Base-by-base conservation (phyloP, 1,140 invertebrate species). In the Meloidogyne exigua region DNA sequence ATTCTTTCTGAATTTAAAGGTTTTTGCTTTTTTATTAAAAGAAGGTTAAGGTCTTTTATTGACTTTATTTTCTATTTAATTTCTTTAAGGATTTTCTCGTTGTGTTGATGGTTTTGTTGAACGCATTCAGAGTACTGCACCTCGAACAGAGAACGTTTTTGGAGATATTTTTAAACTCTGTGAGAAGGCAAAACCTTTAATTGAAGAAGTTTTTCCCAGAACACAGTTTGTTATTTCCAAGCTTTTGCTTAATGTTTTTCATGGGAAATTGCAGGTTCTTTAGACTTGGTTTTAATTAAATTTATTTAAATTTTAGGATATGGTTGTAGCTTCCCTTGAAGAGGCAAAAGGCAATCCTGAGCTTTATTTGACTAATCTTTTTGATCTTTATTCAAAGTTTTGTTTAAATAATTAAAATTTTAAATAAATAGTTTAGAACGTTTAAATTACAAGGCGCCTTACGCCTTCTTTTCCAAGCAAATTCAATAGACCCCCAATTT, bases 181-280 rank as follows among this genome's bases (percentile, higher is more conserved):
- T 89, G 91, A 92, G 80, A 92, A 92, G 83, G 95, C 95, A 85
- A 92, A 94, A 85, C 91, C 91, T 76, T 91, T 97, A 1, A 94
- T 98, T 77, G 92, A 92, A 86, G 91, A 93, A 88, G 95, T 99
- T 0, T 99, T 99, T 86, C 92, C 91, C n/a, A 96, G 95, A 89
- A 94, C 95, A 0, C 93, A 96, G 80, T 93, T 95, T 91, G 95
- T 99, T 0, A 98, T 98, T 94, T 92, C 93, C 49, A 98, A 98
- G 89, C 96, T 98, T 89, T 93, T 98, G 39, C 89, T 98, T 1
- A 96, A 96, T 85, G 94, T 99, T 76, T 99, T 95, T 88, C 93
- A 96, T 83, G 89, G 94, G 7, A 94, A 95, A 88, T 89, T 98
- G 49, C 92, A 92, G 88, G 91, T 91, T 68, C 66, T 25, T 36